Conservation (phyloP, 2,888 invertebrate genomes). For the Acanthococcus lagerstroemiae region DNA sequence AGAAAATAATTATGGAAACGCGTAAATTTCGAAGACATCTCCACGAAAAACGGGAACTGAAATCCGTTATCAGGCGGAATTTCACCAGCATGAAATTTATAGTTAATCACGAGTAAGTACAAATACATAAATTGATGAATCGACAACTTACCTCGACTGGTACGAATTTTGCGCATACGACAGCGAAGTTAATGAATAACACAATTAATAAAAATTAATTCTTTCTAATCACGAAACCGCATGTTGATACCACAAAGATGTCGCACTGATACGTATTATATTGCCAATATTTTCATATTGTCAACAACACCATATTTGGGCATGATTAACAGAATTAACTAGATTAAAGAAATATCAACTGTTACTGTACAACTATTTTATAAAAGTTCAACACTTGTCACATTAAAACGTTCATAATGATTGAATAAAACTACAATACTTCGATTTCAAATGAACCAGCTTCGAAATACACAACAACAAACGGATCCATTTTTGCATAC, state of each 20-base stretch:
- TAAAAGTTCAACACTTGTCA: conserved; percentile 3
- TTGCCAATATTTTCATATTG: conserved; percentile 28
- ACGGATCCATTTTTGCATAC: conserved; percentile 29
- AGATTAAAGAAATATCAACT: background rate
- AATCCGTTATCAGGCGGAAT: no score
- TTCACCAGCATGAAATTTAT: no score
- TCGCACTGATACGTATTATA: conserved; percentile 27
- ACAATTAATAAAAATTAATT: conserved; percentile 4
- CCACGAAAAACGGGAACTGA: no score
- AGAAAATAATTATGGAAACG: no score
- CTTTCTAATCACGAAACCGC: conserved; percentile 16
- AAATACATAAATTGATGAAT: background rate
- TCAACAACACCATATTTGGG: conserved; percentile 31
- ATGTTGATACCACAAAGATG: conserved; percentile 24
- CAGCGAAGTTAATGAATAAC: background rate
- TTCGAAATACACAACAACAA: conserved; percentile 19
- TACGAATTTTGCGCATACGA: background rate
- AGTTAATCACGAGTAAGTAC: no score
- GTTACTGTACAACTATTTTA: no score
- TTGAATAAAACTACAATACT: background rate
- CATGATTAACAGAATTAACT: conserved; percentile 20
- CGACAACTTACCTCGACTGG: background rate
- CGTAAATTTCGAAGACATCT: no score
- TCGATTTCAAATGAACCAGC: conserved; percentile 1
- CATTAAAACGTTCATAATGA: background rate